phyloP scores from a whole-genome alignment of 1,140 invertebrate genomes.

The Tetraneura akinire region DNA sequence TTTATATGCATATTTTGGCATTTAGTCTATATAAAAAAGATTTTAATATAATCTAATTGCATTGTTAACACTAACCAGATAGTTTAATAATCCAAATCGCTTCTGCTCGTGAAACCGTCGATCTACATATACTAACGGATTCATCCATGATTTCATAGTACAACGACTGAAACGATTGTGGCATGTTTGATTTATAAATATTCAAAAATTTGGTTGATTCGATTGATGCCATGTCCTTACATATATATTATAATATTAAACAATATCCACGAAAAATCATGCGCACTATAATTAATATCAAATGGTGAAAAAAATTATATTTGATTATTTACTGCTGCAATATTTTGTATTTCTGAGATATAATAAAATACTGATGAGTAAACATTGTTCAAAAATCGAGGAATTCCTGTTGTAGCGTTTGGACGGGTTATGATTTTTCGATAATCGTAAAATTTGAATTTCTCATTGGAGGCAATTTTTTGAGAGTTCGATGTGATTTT shows the following conservation, averaged over 20 bases:
- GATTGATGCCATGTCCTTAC: neutral
- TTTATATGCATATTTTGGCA: neutral
- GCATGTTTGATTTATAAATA: neutral
- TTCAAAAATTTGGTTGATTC: neutral
- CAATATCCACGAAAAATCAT: too few species aligned
- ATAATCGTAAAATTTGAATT: neutral
- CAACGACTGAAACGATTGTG: too few species aligned
- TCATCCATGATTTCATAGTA: constrained; percentile 7
- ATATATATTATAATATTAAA: neutral
- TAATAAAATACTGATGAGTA: constrained; percentile 4
- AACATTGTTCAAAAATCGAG: constrained; percentile 24
- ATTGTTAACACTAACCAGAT: neutral
- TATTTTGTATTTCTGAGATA: constrained; percentile 1
- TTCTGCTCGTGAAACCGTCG: neutral
- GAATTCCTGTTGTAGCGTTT: neutral
- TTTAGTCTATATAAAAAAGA: too few species aligned
- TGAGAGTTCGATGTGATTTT: neutral
- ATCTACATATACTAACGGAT: neutral
- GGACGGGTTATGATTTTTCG: neutral
- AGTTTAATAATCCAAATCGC: neutral
- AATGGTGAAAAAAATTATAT: too few species aligned
- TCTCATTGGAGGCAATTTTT: neutral
- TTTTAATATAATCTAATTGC: neutral
- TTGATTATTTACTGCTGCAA: neutral
- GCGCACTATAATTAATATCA: too few species aligned